phyloP scores from a whole-genome alignment of 2,888 invertebrate genomes.

The Matsumyia berberina region DNA sequence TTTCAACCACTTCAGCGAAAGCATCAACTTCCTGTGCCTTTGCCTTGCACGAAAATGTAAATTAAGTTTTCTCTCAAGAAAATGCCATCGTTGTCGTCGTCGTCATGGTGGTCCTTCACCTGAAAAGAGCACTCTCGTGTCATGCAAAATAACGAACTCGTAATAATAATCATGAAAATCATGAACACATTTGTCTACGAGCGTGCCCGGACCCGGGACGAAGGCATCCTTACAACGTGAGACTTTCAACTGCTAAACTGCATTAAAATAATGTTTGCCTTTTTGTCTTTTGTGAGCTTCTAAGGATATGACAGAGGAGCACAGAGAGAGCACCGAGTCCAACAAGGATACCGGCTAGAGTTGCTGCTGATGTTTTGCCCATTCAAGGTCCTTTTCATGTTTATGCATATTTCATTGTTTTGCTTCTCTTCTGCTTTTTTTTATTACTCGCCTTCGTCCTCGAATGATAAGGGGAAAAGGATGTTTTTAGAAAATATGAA shows the following conservation, averaged over 20 bases:
- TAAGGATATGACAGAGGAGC: too few species aligned
- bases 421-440: not conserved
- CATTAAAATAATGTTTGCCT: too few species aligned
- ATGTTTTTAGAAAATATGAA: conserved; percentile 47
- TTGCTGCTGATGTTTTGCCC: conserved; percentile 2
- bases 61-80: too few species aligned
- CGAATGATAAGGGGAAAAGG: conserved; percentile 40
- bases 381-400: conserved; percentile 43
- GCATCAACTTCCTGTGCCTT: too few species aligned
- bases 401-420: conserved; percentile 32
- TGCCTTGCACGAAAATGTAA: too few species aligned
- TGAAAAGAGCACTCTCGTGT: conserved; percentile 60
- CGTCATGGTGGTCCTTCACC: conserved; percentile 41
- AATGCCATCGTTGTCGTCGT: not conserved
- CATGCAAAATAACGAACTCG: conserved; percentile 35
- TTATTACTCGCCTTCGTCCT: conserved; percentile 24
- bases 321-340: too few species aligned
- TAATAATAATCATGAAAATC: conserved; percentile 69
- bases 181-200: conserved; percentile 47
- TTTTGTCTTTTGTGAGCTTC: too few species aligned
- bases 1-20: too few species aligned
- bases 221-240: too few species aligned
- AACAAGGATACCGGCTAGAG: too few species aligned
- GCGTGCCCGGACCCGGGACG: too few species aligned
- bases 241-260: too few species aligned